Base-by-base conservation (phyloP, 2,888 invertebrate genomes). In the Platypus cylindrus region DNA sequence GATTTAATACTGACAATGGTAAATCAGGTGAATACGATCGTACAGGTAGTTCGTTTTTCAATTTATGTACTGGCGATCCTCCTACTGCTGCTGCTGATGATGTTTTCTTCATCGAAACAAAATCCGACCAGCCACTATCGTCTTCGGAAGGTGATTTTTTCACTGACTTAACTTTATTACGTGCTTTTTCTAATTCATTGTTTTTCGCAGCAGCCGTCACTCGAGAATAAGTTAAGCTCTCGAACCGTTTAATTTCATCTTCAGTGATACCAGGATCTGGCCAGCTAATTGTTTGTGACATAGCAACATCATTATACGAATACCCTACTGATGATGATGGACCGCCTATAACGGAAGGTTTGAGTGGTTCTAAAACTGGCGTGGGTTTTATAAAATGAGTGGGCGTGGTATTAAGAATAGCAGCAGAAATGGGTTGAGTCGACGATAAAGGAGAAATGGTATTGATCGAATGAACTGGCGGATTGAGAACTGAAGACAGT, bases 111-210 rank as follows among this genome's bases (percentile, higher is more conserved):
- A n/a, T n/a, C 52, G 40, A 73, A 14, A 73, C 68, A 50, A 73
- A 74, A 43, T 74, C 74, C 2, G 71, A 68, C 73, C 74, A 74
- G 45, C 67, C 67, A 37, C 73, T 72, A 12, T 73, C 71, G 30
- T 71, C 71, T 9, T 37, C 40, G 5, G 30, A 9, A 5, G 36
- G 29, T n/a, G 12, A 33, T 17, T 40, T 26, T 29, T 34, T 40
- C 5, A 15, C 16, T 5, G 9, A 16, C 13, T 34, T 27, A 15
- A 15, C 28, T 9, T 12, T 16, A 26, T 9, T 9, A 9, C 13
- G 15, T 11, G 17, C 20, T n/a, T 13, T 33, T 2, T 20, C 18
- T 1, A 9, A 27, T 27, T 17, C 17, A 28, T 12, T 18, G 23
- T 33, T 27, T 14, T 23, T 23, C 5, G 14, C 33, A 16, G n/a